A percentile compares a stretch with the other conserved stretches of the same genome.
Conservation (phyloP, 1,140 invertebrate genomes). For the Berghia stephanieae region DNA sequence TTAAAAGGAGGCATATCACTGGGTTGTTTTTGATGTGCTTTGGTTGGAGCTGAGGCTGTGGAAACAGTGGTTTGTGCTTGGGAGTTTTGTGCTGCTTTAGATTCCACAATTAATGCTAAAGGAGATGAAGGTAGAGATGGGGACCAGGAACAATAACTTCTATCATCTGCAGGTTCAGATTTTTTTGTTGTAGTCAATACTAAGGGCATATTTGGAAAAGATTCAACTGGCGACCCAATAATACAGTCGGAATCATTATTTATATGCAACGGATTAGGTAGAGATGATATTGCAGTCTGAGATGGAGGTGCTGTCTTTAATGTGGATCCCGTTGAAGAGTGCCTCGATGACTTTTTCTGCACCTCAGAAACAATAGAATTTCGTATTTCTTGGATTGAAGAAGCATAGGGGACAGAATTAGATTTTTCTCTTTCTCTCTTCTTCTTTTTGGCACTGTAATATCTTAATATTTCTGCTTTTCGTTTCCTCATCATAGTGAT, state of each 20-base stretch:
- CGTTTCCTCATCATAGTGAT: constrained; percentile 34
- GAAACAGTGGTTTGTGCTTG: neutral
- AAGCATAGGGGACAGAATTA: too few relatives aligned
- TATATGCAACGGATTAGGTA: too few relatives aligned
- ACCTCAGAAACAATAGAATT: neutral
- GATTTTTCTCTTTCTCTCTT: constrained; percentile 31
- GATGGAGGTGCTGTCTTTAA: neutral
- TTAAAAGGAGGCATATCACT: neutral
- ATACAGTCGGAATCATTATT: too few relatives aligned
- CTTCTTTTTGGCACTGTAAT: too few relatives aligned
- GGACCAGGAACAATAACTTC: neutral
- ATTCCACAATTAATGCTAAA: neutral
- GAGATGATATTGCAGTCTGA: too few relatives aligned
- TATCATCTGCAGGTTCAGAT: neutral
- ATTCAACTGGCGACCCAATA: too few relatives aligned
- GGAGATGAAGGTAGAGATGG: neutral
- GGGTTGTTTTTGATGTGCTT: constrained; percentile 23
- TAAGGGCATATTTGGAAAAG: neutral
- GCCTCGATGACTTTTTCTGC: neutral
- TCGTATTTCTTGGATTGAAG: constrained; percentile 13
- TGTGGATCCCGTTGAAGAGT: neutral
- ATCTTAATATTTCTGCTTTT: constrained; percentile 33
- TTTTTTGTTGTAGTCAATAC: neutral
- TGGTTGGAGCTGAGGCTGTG: neutral
- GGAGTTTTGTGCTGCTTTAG: neutral